phyloP scores from a whole-genome alignment of 2,113 vertebrate species.

The Phoenicopterus ruber region DNA sequence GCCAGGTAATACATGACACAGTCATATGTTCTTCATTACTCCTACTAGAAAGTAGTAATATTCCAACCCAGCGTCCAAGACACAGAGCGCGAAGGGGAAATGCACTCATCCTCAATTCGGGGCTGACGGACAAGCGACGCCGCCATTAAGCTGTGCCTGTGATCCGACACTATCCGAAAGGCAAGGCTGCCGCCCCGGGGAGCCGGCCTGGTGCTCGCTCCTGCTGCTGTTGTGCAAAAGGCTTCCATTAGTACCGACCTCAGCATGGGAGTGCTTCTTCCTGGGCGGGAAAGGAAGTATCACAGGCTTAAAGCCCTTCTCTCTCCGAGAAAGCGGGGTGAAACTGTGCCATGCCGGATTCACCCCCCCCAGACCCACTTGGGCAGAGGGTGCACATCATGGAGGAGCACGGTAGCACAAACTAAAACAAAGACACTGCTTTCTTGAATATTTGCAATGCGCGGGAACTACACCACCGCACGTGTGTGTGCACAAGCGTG shows the following conservation, averaged over 20 bases:
- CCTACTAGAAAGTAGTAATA: background rate
- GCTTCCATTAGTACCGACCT: background rate
- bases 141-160: background rate
- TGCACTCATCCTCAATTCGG: background rate
- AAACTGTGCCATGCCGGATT: background rate
- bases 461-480: background rate
- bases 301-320: background rate
- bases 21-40: background rate
- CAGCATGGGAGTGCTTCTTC: background rate
- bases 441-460: background rate
- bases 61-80: background rate
- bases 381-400: background rate
- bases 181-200: background rate
- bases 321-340: background rate
- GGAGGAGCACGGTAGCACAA: background rate
- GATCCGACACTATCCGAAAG: background rate
- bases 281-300: background rate
- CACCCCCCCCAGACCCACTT: background rate
- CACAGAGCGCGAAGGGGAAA: background rate
- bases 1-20: background rate
- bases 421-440: background rate
- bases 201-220: background rate
- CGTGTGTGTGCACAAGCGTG: background rate
- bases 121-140: background rate
- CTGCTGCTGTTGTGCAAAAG: background rate